A percentile compares a stretch with the other conserved stretches of the same genome.
Evolutionary conservation across 2,797 vertebrate genomes (phyloP).

Genomic region (Melopsittacus undulatus): DNA sequence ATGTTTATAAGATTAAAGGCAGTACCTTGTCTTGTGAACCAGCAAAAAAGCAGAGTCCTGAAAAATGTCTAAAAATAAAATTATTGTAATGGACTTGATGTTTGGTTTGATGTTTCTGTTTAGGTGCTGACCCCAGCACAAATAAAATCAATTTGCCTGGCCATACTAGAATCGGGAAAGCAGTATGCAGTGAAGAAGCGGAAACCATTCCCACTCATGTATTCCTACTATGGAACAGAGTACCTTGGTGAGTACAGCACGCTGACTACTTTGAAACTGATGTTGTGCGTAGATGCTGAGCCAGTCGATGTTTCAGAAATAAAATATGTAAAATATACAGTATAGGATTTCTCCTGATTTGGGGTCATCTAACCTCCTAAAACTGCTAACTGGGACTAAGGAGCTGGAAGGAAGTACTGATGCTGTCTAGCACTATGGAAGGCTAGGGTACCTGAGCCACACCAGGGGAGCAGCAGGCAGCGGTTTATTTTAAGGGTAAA

Average conservation of each 20-base stretch:
- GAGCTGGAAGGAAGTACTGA: background rate
- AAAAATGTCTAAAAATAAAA: background rate
- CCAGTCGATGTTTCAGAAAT: background rate
- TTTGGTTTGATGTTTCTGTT: constrained; percentile 57
- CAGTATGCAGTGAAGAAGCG: constrained; percentile 86
- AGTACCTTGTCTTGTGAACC: background rate
- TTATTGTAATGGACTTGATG: background rate
- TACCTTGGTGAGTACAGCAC: constrained; percentile 84
- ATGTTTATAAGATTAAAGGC: background rate
- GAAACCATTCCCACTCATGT: constrained; percentile 89
- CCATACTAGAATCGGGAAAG: constrained; percentile 88
- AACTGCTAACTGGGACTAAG: background rate
- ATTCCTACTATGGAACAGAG: constrained; percentile 89
- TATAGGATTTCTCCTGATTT: background rate
- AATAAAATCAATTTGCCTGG: constrained; percentile 88
- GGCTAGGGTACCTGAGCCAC: background rate
- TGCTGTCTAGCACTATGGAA: background rate
- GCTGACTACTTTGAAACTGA: background rate
- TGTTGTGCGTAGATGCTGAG: background rate
- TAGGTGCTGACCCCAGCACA: constrained; percentile 87
- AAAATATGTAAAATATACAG: background rate
- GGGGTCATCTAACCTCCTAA: background rate
- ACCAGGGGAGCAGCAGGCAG: background rate
- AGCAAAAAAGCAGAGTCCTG: background rate
- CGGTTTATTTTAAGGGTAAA: background rate